Conservation (phyloP, 1,140 invertebrate genomes). For the Cotesia glomerata region DNA sequence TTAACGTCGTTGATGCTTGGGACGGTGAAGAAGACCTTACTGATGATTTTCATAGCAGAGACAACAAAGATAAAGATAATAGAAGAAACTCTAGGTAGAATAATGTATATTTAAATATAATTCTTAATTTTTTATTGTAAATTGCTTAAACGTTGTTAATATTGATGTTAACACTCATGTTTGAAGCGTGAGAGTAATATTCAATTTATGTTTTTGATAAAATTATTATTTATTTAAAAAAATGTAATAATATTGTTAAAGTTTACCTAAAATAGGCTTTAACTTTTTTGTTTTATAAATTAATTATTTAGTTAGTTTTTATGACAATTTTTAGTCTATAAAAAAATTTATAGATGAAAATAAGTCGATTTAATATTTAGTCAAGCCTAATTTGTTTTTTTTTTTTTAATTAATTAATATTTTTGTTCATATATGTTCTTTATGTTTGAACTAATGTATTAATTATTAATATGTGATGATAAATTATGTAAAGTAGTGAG, state of each 20-base stretch:
- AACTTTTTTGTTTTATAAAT: too few relatives aligned
- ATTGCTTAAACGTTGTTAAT: background rate
- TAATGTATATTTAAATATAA: background rate
- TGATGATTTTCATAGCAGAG: background rate
- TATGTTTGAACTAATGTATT: background rate
- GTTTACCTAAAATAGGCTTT: too few relatives aligned
- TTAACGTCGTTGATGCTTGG: conserved; percentile 58
- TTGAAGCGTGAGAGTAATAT: too few relatives aligned
- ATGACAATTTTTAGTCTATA: too few relatives aligned
- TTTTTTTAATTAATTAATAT: background rate
- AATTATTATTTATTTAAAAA: too few relatives aligned
- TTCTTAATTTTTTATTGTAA: background rate
- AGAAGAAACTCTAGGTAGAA: conserved; percentile 48
- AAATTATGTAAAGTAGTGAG: conserved; percentile 28
- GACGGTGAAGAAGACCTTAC: conserved; percentile 52
- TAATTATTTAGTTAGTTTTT: too few relatives aligned
- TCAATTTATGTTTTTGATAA: too few relatives aligned
- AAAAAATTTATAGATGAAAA: too few relatives aligned
- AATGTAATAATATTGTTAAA: too few relatives aligned
- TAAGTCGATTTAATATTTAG: too few relatives aligned
- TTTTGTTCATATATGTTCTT: background rate
- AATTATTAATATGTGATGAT: background rate
- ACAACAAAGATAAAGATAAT: conserved; percentile 29
- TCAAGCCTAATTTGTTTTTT: background rate
- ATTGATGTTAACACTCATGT: background rate